A percentile compares a stretch with the other conserved stretches of the same genome.
Conservation (phyloP, 1,140 invertebrate species). For the Trissolcus basalis region DNA sequence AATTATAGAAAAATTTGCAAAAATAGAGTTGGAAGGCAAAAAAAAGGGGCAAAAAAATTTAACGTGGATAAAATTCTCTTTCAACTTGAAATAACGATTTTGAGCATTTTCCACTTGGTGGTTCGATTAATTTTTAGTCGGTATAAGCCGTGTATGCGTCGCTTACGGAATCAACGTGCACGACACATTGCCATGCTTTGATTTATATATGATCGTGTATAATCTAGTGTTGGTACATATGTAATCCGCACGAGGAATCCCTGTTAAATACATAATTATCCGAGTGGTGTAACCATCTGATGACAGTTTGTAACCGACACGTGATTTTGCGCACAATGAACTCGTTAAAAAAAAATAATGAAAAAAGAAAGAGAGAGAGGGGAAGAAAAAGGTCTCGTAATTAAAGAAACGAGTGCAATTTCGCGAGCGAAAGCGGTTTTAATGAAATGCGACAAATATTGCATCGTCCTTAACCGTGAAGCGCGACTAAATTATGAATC, state of each 20-base stretch:
- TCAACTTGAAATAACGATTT: no score
- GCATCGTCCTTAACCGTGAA: not conserved
- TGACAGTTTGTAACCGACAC: slow-evolving; percentile 19
- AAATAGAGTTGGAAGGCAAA: no score
- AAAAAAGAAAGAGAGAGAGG: no score
- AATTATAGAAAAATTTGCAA: no score
- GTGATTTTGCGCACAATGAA: slow-evolving; percentile 10
- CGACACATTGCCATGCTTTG: slow-evolving; percentile 29
- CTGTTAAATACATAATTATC: slow-evolving; percentile 47
- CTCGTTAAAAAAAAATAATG: slow-evolving; percentile 6
- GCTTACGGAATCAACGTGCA: slow-evolving; percentile 22
- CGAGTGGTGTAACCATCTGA: slow-evolving; percentile 23
- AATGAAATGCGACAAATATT: not conserved
- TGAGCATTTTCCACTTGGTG: no score
- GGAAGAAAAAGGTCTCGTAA: not conserved
- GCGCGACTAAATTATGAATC: slow-evolving; percentile 9
- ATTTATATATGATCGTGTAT: slow-evolving; percentile 39
- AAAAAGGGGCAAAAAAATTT: no score
- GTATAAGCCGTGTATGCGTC: slow-evolving; percentile 16
- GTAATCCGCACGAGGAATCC: slow-evolving; percentile 43
- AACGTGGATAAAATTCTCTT: no score
- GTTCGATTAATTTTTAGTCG: not conserved
- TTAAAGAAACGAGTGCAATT: slow-evolving; percentile 14
- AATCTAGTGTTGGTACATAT: slow-evolving; percentile 39
- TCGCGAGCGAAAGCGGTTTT: not conserved